These are phyloP conservation scores for Celastrina argiolus DNA, from an alignment of 2,888 invertebrate species.

Conservation along the genomic window DNA sequence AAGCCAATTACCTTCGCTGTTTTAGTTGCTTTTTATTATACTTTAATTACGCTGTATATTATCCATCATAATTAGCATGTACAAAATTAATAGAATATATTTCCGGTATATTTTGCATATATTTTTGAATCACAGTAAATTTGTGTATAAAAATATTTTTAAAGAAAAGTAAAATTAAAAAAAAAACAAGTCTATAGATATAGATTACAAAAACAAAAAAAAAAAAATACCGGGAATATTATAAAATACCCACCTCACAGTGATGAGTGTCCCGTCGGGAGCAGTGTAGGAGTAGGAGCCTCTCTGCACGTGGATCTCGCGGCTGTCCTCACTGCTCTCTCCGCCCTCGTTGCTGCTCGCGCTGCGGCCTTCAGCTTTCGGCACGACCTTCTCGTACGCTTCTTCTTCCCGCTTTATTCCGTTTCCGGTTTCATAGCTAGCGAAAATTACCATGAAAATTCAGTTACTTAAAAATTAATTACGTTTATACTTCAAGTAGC, in stretches of 20 bases:
- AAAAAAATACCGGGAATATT: too few species aligned
- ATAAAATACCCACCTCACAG: conserved; percentile 68
- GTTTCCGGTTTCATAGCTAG: conserved; percentile 87
- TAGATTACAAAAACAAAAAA: too few species aligned
- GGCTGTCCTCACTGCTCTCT: conserved; percentile 73
- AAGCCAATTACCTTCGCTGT: too few species aligned
- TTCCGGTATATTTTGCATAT: too few species aligned
- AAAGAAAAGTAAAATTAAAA: too few species aligned
- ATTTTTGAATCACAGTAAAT: too few species aligned
- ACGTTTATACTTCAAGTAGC: too few species aligned
- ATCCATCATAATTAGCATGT: neutral
- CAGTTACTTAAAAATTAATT: neutral
- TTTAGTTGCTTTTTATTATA: neutral
- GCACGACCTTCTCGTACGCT: conserved; percentile 82
- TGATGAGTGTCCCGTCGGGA: conserved; percentile 82
- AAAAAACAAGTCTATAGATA: too few species aligned
- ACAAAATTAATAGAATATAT: neutral
- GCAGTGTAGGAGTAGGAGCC: conserved; percentile 85
- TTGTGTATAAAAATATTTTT: too few species aligned
- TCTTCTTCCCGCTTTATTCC: conserved; percentile 86
- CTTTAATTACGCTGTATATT: neutral
- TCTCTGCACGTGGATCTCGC: conserved; percentile 78
- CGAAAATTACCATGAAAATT: neutral
- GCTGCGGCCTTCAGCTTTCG: conserved; percentile 57
- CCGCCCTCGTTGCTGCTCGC: conserved; percentile 73